Evolutionary conservation across 2,113 vertebrate species (phyloP), one percentile per base, ranked within the genome.

Genomic region (Mormyrus lacerda): DNA sequence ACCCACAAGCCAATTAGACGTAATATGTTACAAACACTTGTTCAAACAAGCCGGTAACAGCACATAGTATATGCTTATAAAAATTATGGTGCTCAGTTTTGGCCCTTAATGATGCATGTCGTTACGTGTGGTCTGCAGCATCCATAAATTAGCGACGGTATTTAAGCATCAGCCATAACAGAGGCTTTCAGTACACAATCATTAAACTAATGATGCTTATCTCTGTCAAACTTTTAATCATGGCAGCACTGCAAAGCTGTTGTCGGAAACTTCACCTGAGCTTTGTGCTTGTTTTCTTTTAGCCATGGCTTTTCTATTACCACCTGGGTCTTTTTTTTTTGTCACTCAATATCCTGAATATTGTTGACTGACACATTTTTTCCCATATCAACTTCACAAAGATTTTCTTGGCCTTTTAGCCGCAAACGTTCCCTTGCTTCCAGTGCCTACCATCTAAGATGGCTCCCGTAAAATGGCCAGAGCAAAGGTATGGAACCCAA

Each of bases 121-220:
- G 73, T 79, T 19, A 1, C 73, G 73, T 79, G 73, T 79, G 73
- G 73, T 79, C 73, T 79, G 73, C 73, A 42, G 35, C 73, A 6
- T 42, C 73, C 73, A 79, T 79, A 79, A 79, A 79, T 79, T 79
- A 79, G 35, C 35, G 13, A 42, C 35, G 73, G 73, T 79, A 79
- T 79, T 79, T 79, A 79, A 79, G 31, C 73, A 79, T 79, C 73
- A 79, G 73, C 73, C 73, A 42, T 79, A 79, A 79, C 73, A 79
- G 73, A 79, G 73, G 73, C 31, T 79, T 19, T 79, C 73, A 79
- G 73, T 79, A 79, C 73, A 79, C 73, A 79, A 79, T 79, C 73
- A 79, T 79, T 79, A 79, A 79, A 79, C 73, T 79, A 79, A 79
- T 79, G 73, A 79, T 79, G 73, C 73, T 79, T 79, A 79, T 79